phyloP scores from a whole-genome alignment of 2,888 invertebrate species.

The Asteroscopus sphinx region DNA sequence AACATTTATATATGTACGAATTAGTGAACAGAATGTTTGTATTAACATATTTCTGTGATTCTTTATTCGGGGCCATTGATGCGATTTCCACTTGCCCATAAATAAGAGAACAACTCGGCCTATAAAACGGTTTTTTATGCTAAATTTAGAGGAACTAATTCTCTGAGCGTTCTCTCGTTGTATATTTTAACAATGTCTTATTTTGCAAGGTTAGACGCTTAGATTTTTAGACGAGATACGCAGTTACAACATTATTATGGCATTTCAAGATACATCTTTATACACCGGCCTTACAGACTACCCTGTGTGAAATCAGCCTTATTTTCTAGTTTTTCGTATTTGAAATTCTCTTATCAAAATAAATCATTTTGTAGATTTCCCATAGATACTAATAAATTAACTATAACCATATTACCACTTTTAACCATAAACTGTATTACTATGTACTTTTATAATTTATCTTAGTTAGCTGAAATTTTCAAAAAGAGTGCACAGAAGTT shows the following conservation, averaged over 20 bases:
- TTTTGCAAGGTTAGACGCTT: slow-evolving; percentile 34
- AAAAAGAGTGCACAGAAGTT: too few species aligned
- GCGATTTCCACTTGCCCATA: slow-evolving; percentile 41
- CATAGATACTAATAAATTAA: too few species aligned
- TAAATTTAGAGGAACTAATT: slow-evolving; percentile 49
- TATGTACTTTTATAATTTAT: too few species aligned
- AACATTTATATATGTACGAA: slow-evolving; percentile 50
- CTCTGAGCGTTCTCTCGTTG: slow-evolving; percentile 34
- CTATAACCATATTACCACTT: too few species aligned
- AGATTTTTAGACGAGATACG: slow-evolving; percentile 29
- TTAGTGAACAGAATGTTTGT: slow-evolving; percentile 38
- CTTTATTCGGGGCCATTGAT: slow-evolving; percentile 53
- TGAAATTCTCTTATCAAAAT: too few species aligned
- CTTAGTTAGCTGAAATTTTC: too few species aligned
- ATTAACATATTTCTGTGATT: slow-evolving; percentile 49
- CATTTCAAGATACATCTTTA: not conserved
- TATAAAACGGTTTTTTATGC: slow-evolving; percentile 57
- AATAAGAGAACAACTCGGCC: slow-evolving; percentile 31
- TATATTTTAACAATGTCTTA: slow-evolving; percentile 52
- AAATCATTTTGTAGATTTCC: too few species aligned
- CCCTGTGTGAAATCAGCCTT: too few species aligned
- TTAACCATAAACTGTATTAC: too few species aligned
- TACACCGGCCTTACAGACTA: too few species aligned
- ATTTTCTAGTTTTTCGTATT: too few species aligned
- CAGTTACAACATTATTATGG: not conserved